These are phyloP conservation scores for Vanessa cardui DNA, from an alignment of 2,888 invertebrate genomes.

Conservation along the genomic window DNA sequence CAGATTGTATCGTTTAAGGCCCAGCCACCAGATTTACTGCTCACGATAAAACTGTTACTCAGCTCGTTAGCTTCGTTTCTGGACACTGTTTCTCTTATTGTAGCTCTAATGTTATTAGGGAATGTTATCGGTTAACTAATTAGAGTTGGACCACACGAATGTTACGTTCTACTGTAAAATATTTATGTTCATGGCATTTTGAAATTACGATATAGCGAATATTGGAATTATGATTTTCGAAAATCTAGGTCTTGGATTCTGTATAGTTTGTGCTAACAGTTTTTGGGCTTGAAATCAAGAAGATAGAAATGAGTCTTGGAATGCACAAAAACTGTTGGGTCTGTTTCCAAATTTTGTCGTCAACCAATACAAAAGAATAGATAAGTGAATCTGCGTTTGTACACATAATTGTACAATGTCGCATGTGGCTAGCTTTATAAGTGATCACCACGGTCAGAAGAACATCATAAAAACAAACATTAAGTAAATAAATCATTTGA, in stretches of 20 bases:
- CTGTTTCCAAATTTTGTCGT: no score
- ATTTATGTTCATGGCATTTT: background rate
- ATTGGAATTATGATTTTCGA: no score
- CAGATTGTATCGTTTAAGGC: constrained; percentile 40
- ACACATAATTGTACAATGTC: no score
- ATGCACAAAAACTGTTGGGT: no score
- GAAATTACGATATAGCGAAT: background rate
- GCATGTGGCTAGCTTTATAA: no score
- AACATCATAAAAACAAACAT: background rate
- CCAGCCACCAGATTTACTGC: constrained; percentile 40
- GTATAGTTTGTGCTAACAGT: no score
- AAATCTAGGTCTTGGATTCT: no score
- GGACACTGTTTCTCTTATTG: constrained; percentile 33
- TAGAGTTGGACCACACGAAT: constrained; percentile 36
- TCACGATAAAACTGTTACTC: constrained; percentile 56
- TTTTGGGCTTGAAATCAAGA: no score
- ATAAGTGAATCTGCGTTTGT: no score
- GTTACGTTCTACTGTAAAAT: background rate
- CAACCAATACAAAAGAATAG: no score
- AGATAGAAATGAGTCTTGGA: no score
- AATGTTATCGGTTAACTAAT: constrained; percentile 36
- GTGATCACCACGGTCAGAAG: background rate
- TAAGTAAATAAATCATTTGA: background rate
- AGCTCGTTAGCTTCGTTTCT: constrained; percentile 59
- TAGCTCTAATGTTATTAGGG: constrained; percentile 37